Percentiles rank a stretch among this genome's conserved stretches.
Conservation (phyloP, 2,888 invertebrate genomes). For the Cheilosia soror region DNA sequence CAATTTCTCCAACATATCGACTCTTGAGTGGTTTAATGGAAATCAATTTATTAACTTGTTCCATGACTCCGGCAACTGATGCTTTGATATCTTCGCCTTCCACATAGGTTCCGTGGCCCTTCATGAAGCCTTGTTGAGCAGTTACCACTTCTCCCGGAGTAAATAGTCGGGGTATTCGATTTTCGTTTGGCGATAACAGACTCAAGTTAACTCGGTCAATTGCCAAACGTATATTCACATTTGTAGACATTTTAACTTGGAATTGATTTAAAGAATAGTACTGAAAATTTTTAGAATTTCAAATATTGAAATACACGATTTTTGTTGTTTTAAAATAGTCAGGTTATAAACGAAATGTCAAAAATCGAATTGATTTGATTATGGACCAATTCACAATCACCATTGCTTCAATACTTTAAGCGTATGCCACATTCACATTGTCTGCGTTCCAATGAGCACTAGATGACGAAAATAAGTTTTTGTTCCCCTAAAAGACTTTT, state of each 20-base stretch:
- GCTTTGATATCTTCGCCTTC: conserved; percentile 93
- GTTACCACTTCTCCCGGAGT: conserved; percentile 96
- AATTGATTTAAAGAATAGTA: background rate
- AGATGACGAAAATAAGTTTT: too few species aligned
- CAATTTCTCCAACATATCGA: conserved; percentile 96
- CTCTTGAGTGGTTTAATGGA: conserved; percentile 96
- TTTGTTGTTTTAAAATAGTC: conserved; percentile 25
- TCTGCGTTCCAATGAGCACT: too few species aligned
- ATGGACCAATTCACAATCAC: conserved; percentile 45
- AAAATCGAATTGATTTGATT: too few species aligned
- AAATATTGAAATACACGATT: conserved; percentile 1
- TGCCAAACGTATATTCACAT: conserved; percentile 87
- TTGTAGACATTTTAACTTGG: conserved; percentile 78
- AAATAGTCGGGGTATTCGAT: conserved; percentile 87
- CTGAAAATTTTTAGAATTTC: background rate
- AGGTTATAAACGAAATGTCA: conserved; percentile 35
- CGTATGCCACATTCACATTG: background rate
- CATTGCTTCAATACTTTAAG: background rate
- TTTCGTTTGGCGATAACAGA: conserved; percentile 83
- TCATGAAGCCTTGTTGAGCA: conserved; percentile 86
- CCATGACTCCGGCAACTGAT: conserved; percentile 96
- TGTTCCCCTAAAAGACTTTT: too few species aligned
- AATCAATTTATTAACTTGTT: conserved; percentile 97
- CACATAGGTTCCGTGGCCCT: conserved; percentile 98
- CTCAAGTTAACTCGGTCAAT: conserved; percentile 87